Evolutionary conservation across 2,888 invertebrate genomes (phyloP).

Genomic region (Tinea pellionella): DNA sequence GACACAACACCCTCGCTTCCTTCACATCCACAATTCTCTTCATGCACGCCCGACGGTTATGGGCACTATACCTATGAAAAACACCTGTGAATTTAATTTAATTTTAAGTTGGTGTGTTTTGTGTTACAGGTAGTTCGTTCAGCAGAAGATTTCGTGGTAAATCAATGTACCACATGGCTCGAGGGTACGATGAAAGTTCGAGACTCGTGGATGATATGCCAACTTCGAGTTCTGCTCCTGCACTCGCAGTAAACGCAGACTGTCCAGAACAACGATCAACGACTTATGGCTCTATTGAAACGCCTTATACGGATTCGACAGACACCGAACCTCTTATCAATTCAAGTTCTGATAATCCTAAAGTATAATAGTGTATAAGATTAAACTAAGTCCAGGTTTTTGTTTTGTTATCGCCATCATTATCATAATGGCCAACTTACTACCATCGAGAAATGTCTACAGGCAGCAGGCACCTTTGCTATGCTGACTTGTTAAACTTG

Average conservation of each 20-base stretch:
- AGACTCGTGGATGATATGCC: constrained; percentile 41
- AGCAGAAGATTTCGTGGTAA: constrained; percentile 83
- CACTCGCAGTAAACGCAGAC: constrained; percentile 32
- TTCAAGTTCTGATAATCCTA: constrained; percentile 29
- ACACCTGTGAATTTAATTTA: too few relatives aligned
- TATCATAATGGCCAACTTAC: too few relatives aligned
- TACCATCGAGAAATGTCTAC: too few relatives aligned
- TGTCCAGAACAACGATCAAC: constrained; percentile 33
- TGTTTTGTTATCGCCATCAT: too few relatives aligned
- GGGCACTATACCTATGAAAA: too few relatives aligned
- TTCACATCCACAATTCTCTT: too few relatives aligned
- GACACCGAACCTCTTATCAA: constrained; percentile 45
- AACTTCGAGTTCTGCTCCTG: constrained; percentile 50
- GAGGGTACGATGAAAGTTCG: constrained; percentile 74
- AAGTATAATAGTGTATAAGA: constrained; percentile 26
- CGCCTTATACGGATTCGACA: constrained; percentile 29
- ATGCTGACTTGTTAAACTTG: too few relatives aligned
- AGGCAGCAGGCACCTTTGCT: too few relatives aligned
- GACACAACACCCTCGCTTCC: too few relatives aligned
- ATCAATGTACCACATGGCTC: constrained; percentile 78
- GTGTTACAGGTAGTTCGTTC: constrained; percentile 77
- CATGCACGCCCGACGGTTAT: too few relatives aligned
- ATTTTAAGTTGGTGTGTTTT: too few relatives aligned
- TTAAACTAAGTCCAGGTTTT: background rate
- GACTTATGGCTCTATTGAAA: constrained; percentile 51